Conservation (phyloP, 2,888 invertebrate species). For the Muscina levida region DNA sequence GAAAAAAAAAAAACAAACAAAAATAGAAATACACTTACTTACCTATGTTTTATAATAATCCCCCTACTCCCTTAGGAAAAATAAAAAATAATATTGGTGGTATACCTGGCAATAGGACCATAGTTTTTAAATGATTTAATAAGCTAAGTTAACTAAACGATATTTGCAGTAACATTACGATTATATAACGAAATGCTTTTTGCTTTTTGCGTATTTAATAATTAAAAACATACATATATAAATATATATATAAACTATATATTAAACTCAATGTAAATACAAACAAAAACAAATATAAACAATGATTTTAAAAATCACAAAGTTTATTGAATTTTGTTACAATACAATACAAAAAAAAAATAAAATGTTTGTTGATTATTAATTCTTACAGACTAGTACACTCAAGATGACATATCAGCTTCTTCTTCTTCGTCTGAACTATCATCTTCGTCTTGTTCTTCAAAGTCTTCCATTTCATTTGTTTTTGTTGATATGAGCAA, state of each 20-base stretch:
- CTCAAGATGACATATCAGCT: too few species aligned
- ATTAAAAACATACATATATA: not conserved
- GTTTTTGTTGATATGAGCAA: conserved; percentile 68
- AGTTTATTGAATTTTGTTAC: conserved; percentile 10
- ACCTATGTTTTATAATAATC: conserved; percentile 1
- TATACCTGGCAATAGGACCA: too few species aligned
- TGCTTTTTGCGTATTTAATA: not conserved
- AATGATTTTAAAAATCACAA: conserved; percentile 15
- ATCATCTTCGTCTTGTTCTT: conserved; percentile 72
- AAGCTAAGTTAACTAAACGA: not conserved
- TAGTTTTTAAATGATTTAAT: not conserved
- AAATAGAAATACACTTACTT: too few species aligned
- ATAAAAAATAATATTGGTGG: too few species aligned
- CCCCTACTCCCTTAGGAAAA: too few species aligned
- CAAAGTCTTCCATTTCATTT: conserved; percentile 54
- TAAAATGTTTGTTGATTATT: not conserved
- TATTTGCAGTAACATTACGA: not conserved
- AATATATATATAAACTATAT: too few species aligned
- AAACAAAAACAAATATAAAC: not conserved
- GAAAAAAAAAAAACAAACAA: not conserved
- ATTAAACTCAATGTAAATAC: conserved; percentile 27
- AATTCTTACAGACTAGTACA: not conserved
- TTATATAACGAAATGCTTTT: conserved; percentile 2
- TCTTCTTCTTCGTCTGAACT: conserved; percentile 69
- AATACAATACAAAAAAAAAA: too few species aligned